Evolutionary conservation across 2,113 vertebrate species (phyloP).

Genomic region (Cebidichthys violaceus): DNA sequence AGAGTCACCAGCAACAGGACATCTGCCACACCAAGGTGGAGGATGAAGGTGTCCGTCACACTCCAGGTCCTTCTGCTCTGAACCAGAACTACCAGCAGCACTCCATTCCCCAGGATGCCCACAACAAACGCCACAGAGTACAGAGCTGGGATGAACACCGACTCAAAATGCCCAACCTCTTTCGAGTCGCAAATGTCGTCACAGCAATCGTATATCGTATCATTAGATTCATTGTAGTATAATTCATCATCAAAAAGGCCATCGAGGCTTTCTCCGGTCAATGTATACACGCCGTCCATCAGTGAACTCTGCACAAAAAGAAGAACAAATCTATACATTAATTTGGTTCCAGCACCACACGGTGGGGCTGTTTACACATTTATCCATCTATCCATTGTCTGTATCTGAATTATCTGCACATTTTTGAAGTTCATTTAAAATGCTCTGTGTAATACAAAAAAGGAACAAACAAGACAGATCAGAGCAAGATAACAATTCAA

Average conservation of each 20-base stretch:
- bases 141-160: slow-evolving; percentile 82
- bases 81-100: slow-evolving; percentile 83
- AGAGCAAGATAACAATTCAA: not conserved
- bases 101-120: slow-evolving; percentile 87
- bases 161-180: slow-evolving; percentile 74
- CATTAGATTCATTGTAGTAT: accelerated
- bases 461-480: not conserved
- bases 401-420: too few relatives aligned
- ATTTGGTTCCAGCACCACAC: slow-evolving; percentile 17
- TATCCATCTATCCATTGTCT: not conserved
- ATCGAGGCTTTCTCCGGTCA: accelerated
- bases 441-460: not conserved
- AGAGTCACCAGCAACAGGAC: slow-evolving; percentile 86
- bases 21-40: slow-evolving; percentile 88
- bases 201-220: not conserved
- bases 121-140: slow-evolving; percentile 84
- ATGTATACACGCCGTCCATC: accelerated
- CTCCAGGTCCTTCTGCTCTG: slow-evolving; percentile 78
- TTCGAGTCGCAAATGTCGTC: slow-evolving; percentile 56
- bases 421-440: not conserved
- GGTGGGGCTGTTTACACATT: slow-evolving; percentile 17
- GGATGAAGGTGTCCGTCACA: slow-evolving; percentile 89
- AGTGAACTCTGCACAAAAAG: slow-evolving; percentile 2
- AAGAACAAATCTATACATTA: not conserved
- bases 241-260: accelerated